Conservation (phyloP, 2,797 vertebrate species). For the Poecilia velifera region DNA sequence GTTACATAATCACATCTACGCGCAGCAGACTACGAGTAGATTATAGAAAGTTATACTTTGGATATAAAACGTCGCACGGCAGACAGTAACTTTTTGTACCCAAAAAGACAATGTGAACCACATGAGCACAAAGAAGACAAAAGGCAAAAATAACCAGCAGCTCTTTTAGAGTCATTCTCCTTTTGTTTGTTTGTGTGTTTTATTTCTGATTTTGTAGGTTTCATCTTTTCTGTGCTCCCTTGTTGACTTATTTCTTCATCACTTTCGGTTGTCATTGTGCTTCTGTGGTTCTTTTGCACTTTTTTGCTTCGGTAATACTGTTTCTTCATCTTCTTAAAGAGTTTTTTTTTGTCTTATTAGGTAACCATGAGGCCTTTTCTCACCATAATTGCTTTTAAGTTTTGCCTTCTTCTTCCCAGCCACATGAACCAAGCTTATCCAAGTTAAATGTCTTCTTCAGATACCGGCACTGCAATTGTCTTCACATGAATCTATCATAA, state of each 20-base stretch:
- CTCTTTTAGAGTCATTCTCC: neutral
- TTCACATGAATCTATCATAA: neutral
- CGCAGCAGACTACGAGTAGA: neutral
- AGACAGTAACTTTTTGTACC: neutral
- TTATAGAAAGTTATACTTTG: neutral
- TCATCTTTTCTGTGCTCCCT: neutral
- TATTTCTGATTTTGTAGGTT: neutral
- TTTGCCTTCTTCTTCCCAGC: neutral
- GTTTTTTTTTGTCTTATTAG: neutral
- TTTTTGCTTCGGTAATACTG: neutral
- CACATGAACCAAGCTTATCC: neutral
- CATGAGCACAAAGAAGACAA: neutral
- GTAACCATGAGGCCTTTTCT: neutral
- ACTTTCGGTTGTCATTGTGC: neutral
- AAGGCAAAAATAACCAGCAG: neutral
- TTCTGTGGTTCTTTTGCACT: neutral
- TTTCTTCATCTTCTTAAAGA: neutral
- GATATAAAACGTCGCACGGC: neutral
- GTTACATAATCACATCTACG: neutral
- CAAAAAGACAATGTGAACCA: neutral
- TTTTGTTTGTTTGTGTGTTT: neutral
- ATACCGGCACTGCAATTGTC: neutral
- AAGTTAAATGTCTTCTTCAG: neutral
- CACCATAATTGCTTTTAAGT: neutral
- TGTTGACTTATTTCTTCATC: neutral